A percentile compares a stretch with the other conserved stretches of the same genome.
These are phyloP conservation scores for Setipinna tenuifilis DNA, from an alignment of 2,797 vertebrate species.

Conservation along the genomic window DNA sequence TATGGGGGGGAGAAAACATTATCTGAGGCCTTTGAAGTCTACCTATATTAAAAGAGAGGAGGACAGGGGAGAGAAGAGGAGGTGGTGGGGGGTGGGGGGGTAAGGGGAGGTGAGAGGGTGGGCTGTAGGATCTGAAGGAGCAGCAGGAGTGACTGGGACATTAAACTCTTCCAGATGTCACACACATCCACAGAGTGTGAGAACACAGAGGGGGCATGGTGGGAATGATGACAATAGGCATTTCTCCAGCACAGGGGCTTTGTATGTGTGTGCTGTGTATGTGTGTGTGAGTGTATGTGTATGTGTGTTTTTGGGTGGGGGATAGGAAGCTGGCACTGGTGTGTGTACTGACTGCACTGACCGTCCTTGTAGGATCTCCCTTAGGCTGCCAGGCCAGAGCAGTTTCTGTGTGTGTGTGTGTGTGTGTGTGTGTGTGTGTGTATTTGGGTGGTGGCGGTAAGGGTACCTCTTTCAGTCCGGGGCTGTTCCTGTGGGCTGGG, in stretches of 20 bases:
- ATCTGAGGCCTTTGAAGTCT: conserved; percentile 19
- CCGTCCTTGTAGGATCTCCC: no score
- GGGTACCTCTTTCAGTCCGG: no score
- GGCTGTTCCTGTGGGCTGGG: no score
- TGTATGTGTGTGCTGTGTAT: no score
- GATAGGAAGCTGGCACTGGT: no score
- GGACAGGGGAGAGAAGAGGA: background rate
- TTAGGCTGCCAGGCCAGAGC: no score
- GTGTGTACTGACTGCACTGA: no score
- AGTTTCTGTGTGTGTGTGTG: no score
- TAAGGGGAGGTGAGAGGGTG: background rate
- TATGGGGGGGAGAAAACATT: conserved; percentile 3
- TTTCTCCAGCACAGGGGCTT: background rate
- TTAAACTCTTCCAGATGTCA: conserved; percentile 26
- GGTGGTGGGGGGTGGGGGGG: background rate
- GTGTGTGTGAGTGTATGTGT: no score
- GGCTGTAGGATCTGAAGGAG: background rate
- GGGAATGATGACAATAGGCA: background rate
- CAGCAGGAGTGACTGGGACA: conserved; percentile 7
- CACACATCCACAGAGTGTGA: background rate
- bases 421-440: no score
- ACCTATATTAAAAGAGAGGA: background rate
- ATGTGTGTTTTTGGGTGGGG: no score
- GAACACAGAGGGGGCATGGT: background rate
- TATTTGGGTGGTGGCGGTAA: no score